These are phyloP conservation scores for Catocala sponsa DNA, from an alignment of 2,888 invertebrate genomes.

Conservation along the genomic window DNA sequence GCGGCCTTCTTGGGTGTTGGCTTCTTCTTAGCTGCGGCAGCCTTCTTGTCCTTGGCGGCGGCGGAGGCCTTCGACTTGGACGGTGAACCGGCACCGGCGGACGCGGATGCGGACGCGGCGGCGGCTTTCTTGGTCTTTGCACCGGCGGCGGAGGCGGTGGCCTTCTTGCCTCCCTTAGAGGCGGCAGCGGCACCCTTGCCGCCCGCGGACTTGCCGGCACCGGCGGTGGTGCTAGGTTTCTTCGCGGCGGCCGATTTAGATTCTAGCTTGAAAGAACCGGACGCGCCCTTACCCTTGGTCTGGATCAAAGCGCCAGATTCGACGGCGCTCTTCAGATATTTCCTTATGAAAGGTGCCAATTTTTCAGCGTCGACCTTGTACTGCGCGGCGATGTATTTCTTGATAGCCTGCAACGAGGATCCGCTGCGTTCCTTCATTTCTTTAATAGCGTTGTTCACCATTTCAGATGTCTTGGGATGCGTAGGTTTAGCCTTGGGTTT, in stretches of 20 bases:
- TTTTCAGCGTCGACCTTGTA: conserved; percentile 89
- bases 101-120: conserved; percentile 38
- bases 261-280: conserved; percentile 79
- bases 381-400: conserved; percentile 89
- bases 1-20: conserved; percentile 54
- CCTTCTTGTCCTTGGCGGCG: conserved; percentile 53
- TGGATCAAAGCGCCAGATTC: conserved; percentile 81
- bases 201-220: too few relatives aligned
- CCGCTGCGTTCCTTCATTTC: conserved; percentile 85
- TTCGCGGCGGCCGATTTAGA: conserved; percentile 51
- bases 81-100: conserved; percentile 13
- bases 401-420: conserved; percentile 88
- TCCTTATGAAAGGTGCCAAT: conserved; percentile 87
- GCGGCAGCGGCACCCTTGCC: too few relatives aligned
- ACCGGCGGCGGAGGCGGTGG: conserved; percentile 28
- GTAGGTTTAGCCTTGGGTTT: conserved; percentile 63
- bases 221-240: too few relatives aligned
- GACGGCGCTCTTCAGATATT: conserved; percentile 82
- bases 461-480: conserved; percentile 66
- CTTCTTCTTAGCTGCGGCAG: conserved; percentile 57
- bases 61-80: conserved; percentile 41
- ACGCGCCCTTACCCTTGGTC: conserved; percentile 72
- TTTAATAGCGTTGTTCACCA: conserved; percentile 86
- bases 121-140: conserved; percentile 43
- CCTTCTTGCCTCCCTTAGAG: too few relatives aligned